These are phyloP conservation scores for Cuniculus paca DNA, from an alignment of 2,797 vertebrate genomes.

Conservation along the genomic window DNA sequence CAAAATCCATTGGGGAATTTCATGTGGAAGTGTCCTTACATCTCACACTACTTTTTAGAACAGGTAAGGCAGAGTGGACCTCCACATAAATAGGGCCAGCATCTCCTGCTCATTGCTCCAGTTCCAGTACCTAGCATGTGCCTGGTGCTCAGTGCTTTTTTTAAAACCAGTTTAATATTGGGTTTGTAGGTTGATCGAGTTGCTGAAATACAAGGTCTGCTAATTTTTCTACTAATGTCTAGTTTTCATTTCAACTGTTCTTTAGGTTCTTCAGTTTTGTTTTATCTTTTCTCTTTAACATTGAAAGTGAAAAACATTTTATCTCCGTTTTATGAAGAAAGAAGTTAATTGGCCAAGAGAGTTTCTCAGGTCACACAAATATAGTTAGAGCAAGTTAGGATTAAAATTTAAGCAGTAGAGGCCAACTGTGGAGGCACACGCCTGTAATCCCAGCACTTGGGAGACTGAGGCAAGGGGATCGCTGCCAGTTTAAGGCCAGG, in stretches of 20 bases:
- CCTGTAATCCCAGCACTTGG: not conserved
- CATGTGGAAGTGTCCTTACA: not conserved
- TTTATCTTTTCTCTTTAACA: not conserved
- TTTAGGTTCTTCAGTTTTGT: not conserved
- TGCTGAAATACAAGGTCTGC: not conserved
- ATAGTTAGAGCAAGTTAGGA: not conserved
- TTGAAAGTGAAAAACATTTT: not conserved
- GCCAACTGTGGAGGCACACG: not conserved
- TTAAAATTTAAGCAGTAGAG: constrained; percentile 4
- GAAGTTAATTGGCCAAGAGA: constrained; percentile 25
- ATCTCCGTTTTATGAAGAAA: not conserved
- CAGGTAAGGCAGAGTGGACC: not conserved
- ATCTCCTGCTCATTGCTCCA: not conserved
- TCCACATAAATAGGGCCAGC: not conserved
- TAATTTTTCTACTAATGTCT: not conserved
- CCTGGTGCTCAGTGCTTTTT: not conserved
- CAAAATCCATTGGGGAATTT: not conserved
- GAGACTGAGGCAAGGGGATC: not conserved
- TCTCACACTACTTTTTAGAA: not conserved
- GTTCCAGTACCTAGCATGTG: not conserved
- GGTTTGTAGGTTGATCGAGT: not conserved
- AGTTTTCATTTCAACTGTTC: constrained; percentile 1
- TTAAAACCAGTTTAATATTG: not conserved
- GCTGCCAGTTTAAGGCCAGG: not conserved
- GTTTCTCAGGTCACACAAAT: not conserved